Base-by-base conservation (phyloP, 1,140 invertebrate genomes). In the Scylla paramamosain region DNA sequence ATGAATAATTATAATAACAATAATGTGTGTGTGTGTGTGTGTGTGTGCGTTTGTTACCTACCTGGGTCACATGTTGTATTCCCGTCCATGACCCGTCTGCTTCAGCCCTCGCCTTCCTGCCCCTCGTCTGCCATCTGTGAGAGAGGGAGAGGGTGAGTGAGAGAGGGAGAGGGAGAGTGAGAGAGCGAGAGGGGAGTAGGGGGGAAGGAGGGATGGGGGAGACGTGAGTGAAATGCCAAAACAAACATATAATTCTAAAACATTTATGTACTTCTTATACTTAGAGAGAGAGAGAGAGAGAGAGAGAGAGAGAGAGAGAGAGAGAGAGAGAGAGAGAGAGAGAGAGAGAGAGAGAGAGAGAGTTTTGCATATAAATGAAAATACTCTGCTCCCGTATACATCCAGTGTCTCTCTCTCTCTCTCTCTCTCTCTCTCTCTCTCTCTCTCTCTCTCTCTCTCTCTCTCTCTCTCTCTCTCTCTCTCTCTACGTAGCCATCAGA, bases 391-490 rank as follows among this genome's bases (percentile, higher is more conserved):
- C 1, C 39, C 39, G 39, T 39, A 39, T 6, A 39, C 39, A 39
- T 39, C 39, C 39, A 39, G 39, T 39, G 2, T 59, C 52, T 59
- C 52, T 59, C 52, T 59, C 52, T 59, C 52, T 59, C 52, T 59
- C 52, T 59, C 52, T 39, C 52, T 59, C 52, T 59, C 52, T 59
- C 52, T 59, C 52, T 59, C 52, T 59, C 52, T 59, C 52, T 59
- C 52, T 59, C 52, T 59, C 52, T 59, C 52, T 59, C 52, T 59
- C 52, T 59, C 52, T 59, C 52, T 59, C 52, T 59, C 52, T 59
- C 52, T 59, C 52, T 59, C 52, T 59, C 84, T 87, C 84, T 87
- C 84, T 87, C 84, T 87, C 84, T 87, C 84, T 87, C 84, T 87
- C 84, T 87, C 84, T 87, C 84, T 87, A n/a, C n/a, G 7, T 39